Evolutionary conservation across 1,140 invertebrate genomes (phyloP).

Genomic region (Drosophila pachea): DNA sequence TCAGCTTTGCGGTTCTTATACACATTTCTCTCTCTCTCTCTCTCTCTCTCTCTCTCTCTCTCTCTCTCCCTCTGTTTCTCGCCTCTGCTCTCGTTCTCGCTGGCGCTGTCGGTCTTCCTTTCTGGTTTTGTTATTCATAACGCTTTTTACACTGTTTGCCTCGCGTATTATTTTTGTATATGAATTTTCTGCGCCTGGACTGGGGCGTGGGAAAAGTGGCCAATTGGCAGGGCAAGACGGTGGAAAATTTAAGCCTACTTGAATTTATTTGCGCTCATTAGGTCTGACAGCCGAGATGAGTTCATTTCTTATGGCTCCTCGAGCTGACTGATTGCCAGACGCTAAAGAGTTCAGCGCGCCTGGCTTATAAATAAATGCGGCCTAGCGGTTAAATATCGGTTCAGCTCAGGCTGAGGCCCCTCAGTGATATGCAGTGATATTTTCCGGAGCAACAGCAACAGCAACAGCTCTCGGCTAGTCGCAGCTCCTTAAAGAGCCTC

Average conservation of each 20-base stretch:
- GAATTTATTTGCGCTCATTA: constrained; percentile 76
- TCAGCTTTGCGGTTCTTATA: constrained; percentile 48
- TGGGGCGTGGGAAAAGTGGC: constrained; percentile 39
- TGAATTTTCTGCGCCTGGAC: constrained; percentile 54
- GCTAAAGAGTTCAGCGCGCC: constrained; percentile 37
- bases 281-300: constrained; percentile 66
- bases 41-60: background rate
- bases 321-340: constrained; percentile 35
- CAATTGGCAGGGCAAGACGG: constrained; percentile 51
- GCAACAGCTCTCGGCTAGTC: constrained; percentile 15
- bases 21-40: constrained; percentile 16
- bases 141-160: constrained; percentile 49
- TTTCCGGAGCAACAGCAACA: too few relatives aligned
- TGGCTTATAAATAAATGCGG: constrained; percentile 26
- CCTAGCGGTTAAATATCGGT: constrained; percentile 11
- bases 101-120: background rate
- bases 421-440: constrained; percentile 27
- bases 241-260: constrained; percentile 75
- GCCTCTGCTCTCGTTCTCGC: background rate
- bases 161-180: constrained; percentile 62
- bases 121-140: constrained; percentile 51
- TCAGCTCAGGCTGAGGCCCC: background rate
- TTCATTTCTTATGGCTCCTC: constrained; percentile 49
- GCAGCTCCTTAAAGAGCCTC: constrained; percentile 34
- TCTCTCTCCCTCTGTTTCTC: background rate